A percentile compares a stretch with the other conserved stretches of the same genome.
Conservation (phyloP, 2,797 vertebrate species). For the Phyllotis vaccarum region DNA sequence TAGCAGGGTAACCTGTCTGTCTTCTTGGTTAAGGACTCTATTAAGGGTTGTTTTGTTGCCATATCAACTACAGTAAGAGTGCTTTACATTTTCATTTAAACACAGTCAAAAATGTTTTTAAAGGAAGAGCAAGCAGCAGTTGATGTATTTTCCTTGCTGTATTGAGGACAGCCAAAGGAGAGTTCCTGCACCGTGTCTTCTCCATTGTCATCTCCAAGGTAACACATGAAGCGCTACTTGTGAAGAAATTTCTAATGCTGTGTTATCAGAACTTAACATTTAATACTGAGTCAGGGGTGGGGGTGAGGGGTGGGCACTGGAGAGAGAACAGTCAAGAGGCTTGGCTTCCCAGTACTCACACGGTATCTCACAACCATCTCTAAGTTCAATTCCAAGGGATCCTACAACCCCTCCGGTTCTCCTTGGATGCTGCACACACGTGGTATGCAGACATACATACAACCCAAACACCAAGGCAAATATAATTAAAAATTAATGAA, state of each 20-base stretch:
- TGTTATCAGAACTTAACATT: too few relatives aligned
- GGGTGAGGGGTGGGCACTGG: too few relatives aligned
- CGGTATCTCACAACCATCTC: too few relatives aligned
- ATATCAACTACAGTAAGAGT: background rate
- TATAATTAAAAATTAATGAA: constrained; percentile 1
- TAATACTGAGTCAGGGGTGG: too few relatives aligned
- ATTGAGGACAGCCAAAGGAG: too few relatives aligned
- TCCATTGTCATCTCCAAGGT: too few relatives aligned
- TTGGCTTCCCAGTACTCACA: too few relatives aligned
- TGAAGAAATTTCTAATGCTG: too few relatives aligned
- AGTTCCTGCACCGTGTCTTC: too few relatives aligned
- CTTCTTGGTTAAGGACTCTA: background rate
- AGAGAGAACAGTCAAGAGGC: too few relatives aligned
- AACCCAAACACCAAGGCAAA: background rate
- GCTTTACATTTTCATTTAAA: constrained; percentile 15
- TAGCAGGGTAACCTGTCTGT: background rate
- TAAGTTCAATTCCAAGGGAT: too few relatives aligned
- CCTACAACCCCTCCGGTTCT: background rate
- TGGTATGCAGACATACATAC: background rate
- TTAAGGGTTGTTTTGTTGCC: background rate
- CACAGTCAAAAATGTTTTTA: background rate
- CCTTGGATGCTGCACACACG: background rate
- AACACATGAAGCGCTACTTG: too few relatives aligned
- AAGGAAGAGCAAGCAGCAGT: background rate
- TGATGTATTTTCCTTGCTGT: background rate